Conservation (phyloP, 2,888 invertebrate genomes). For the Cephus spinipes region DNA sequence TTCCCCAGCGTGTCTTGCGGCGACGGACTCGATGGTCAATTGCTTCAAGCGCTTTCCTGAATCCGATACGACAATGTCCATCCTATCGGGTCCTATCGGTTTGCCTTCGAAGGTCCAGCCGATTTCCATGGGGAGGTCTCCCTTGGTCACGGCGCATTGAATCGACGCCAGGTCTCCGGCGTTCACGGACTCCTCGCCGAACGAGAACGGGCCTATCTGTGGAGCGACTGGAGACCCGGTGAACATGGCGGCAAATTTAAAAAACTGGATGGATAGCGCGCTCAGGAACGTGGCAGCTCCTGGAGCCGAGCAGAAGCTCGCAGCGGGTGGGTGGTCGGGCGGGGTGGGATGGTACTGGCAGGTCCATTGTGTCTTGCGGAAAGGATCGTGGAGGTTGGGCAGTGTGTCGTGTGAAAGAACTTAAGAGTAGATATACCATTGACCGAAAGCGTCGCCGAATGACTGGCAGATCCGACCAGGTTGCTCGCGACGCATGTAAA, state of each 20-base stretch:
- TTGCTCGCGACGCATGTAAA: conserved; percentile 69
- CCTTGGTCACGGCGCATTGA: conserved; percentile 79
- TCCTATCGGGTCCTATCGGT: conserved; percentile 45
- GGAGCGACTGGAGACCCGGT: conserved; percentile 71
- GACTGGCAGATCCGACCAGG: conserved; percentile 66
- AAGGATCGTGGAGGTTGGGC: not conserved
- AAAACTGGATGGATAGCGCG: not conserved
- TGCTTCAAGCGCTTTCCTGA: conserved; percentile 59
- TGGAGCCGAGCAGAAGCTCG: no score
- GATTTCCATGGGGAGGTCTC: conserved; percentile 82
- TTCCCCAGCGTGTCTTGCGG: conserved; percentile 77
- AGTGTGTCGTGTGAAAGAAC: not conserved
- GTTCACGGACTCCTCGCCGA: conserved; percentile 82
- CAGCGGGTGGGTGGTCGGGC: not conserved
- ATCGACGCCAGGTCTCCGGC: conserved; percentile 82
- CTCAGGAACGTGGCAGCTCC: not conserved
- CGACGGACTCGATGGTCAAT: conserved; percentile 77
- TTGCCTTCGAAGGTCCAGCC: conserved; percentile 75
- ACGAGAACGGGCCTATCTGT: conserved; percentile 79
- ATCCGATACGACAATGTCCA: conserved; percentile 49
- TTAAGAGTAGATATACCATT: conserved; percentile 62
- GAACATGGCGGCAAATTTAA: conserved; percentile 18
- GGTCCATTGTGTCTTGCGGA: not conserved
- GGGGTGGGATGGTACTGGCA: not conserved
- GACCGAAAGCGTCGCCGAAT: conserved; percentile 66